Evolutionary conservation across 2,113 vertebrate genomes (phyloP), one percentile per base, ranked within the genome.

Genomic region (Lutjanus erythropterus): DNA sequence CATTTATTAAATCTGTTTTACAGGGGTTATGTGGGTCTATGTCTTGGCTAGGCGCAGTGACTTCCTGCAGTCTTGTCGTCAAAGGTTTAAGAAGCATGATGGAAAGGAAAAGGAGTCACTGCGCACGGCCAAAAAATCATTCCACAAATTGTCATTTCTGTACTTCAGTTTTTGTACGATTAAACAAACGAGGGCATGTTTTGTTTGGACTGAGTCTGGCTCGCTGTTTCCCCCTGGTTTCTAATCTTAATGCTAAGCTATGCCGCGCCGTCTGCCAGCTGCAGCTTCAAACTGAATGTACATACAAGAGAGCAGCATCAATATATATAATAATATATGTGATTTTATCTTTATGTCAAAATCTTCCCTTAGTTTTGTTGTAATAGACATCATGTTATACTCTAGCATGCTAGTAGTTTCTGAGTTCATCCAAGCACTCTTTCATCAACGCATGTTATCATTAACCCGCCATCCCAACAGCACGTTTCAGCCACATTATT

Each of bases 401-500:
- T n/a, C 23, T 21, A 41, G 23, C 35, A 10, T 62, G 19, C 8
- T 31, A 29, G 25, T 52, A 31, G 16, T 44, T 50, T 65, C 15
- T 35, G 14, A 47, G 37, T 33, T 55, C 23, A 81, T 62, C 35
- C 3, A 70, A 70, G 46, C 49, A 64, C 39, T 47, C 61, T 73
- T 78, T 79, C 33, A 69, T 35, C 58, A 42, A 44, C 12, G 19
- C 29, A 37, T 56, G 35, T 71, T 41, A 82, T 76, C 21, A 83
- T 69, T 81, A 77, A 68, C 75, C 56, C 44, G 60, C 56, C n/a
- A 21, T 15, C 27, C 39, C 18, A 3, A 35, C 49, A 55, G 15
- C 64, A 42, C 49, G 37, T 31, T 69, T 33, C 25, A 60, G 49
- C 58, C 47, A 49, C 50, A 44, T 15, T 6, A 41, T n/a, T n/a